Percentiles rank a stretch among this genome's conserved stretches.
Conservation (phyloP, 2,113 vertebrate genomes). For the Dissostichus mawsoni region DNA sequence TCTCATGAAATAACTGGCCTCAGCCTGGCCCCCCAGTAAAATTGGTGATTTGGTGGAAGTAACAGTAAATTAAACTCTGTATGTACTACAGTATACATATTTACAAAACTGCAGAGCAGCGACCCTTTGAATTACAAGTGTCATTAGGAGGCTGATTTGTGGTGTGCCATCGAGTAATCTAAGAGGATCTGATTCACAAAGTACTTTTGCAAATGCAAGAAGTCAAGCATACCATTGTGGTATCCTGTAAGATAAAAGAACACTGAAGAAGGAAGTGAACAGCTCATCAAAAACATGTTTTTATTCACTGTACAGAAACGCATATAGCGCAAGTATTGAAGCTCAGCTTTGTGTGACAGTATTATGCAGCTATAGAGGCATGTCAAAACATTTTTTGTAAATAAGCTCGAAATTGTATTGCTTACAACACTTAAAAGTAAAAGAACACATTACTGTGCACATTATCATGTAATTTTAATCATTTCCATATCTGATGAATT, state of each 20-base stretch:
- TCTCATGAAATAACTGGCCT: no score
- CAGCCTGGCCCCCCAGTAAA: no score
- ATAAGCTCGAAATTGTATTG: background rate
- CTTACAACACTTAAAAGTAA: background rate
- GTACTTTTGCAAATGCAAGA: background rate
- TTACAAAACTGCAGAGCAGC: background rate
- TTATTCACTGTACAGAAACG: conserved; percentile 2
- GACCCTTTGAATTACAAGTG: background rate
- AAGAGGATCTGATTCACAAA: background rate
- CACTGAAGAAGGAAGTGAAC: background rate
- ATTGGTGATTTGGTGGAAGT: background rate
- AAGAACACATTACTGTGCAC: background rate
- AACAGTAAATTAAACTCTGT: background rate
- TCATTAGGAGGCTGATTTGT: background rate
- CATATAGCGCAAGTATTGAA: background rate
- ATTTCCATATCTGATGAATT: background rate
- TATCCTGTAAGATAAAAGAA: background rate
- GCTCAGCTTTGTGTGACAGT: background rate
- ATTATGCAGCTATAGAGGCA: background rate
- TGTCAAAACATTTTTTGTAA: no score
- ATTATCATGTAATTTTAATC: background rate
- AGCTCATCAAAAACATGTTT: background rate
- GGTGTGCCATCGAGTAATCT: background rate
- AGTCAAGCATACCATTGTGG: background rate
- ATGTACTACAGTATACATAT: no score